Evolutionary conservation across 2,888 invertebrate genomes (phyloP).

Genomic region (Drosophila yooni): DNA sequence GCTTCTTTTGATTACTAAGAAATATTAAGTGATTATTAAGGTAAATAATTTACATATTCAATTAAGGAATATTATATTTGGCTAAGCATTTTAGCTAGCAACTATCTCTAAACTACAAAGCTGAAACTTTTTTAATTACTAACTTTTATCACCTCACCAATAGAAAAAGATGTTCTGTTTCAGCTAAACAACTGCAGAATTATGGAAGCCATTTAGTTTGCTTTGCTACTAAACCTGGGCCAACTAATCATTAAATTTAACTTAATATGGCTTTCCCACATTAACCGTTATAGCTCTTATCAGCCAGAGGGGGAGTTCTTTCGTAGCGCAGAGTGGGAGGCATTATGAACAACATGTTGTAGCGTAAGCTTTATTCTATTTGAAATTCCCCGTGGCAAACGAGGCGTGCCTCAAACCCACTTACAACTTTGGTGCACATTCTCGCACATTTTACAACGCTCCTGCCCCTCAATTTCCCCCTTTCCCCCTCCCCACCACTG

Average conservation of each 20-base stretch:
- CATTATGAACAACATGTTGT: conserved; percentile 45
- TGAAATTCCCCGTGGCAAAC: conserved; percentile 62
- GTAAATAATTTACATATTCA: neutral
- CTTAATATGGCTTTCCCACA: neutral
- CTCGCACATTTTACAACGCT: conserved; percentile 49
- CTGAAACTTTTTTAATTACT: neutral
- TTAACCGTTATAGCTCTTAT: conserved; percentile 26
- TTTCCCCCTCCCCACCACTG: neutral
- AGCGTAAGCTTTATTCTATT: conserved; percentile 63
- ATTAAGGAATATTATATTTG: neutral
- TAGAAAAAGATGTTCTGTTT: neutral
- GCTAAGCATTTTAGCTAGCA: no score
- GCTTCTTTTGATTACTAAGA: neutral
- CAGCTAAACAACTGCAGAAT: neutral
- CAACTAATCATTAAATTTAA: conserved; percentile 10
- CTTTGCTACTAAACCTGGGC: neutral
- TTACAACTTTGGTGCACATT: conserved; percentile 64
- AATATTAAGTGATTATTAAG: neutral
- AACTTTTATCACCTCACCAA: neutral
- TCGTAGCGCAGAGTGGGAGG: conserved; percentile 14
- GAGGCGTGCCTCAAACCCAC: conserved; percentile 63
- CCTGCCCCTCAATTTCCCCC: neutral
- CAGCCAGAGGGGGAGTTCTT: conserved; percentile 12
- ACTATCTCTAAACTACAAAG: neutral
- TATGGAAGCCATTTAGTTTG: neutral